phyloP scores from a whole-genome alignment of 53 echinoderm and acorn worm species.

The Luidia sarsii region DNA sequence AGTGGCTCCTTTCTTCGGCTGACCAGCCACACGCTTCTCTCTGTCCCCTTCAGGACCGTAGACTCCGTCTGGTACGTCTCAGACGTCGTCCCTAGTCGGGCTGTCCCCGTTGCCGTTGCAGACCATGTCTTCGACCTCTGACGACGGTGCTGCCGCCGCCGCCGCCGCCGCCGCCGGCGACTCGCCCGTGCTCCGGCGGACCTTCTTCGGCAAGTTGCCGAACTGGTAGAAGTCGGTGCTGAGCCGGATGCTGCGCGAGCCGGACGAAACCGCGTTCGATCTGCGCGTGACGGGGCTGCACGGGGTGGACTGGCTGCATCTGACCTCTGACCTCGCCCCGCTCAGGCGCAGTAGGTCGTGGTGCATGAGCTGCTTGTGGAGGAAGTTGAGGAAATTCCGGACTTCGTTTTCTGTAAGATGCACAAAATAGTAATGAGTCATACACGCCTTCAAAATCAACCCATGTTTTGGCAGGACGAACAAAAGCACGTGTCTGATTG shows the following conservation, averaged over 20 bases:
- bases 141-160: not conserved
- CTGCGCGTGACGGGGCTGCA: slow-evolving; percentile 29
- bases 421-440: not conserved
- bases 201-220: slow-evolving; percentile 28
- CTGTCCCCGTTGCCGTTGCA: slow-evolving; percentile 25
- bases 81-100: slow-evolving; percentile 7
- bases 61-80: too few relatives aligned
- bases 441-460: too few relatives aligned
- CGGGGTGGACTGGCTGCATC: slow-evolving; percentile 35
- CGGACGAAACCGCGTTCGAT: not conserved
- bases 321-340: not conserved
- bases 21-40: too few relatives aligned
- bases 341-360: slow-evolving; percentile 39
- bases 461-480: too few relatives aligned
- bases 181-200: not conserved
- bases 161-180: too few relatives aligned
- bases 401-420: slow-evolving; percentile 53
- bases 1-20: too few relatives aligned
- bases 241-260: slow-evolving; percentile 5
- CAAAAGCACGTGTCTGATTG: too few relatives aligned
- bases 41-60: too few relatives aligned
- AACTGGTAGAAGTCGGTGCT: slow-evolving; percentile 60
- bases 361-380: slow-evolving; percentile 74
- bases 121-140: slow-evolving; percentile 35
- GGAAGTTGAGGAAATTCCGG: slow-evolving; percentile 56